Percentiles rank a stretch among this genome's conserved stretches.
Evolutionary conservation across 2,797 vertebrate species (phyloP).

Genomic region (Carcharodon carcharias): DNA sequence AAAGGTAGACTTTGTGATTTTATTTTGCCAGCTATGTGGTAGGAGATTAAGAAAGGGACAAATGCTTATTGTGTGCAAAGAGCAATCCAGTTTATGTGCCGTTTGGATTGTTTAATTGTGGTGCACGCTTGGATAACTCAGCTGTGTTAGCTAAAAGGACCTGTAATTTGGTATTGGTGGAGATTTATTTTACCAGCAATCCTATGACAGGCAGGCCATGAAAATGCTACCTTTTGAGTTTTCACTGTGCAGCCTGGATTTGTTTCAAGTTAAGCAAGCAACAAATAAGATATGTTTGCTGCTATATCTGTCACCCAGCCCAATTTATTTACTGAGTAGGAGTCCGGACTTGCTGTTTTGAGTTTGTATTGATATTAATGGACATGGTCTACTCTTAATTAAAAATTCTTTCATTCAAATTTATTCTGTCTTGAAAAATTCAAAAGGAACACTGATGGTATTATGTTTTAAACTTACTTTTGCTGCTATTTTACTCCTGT

Average conservation of each 20-base stretch:
- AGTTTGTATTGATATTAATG: not conserved
- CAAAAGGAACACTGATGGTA: no score
- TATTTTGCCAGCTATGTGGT: not conserved
- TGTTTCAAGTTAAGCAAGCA: not conserved
- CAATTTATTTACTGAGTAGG: not conserved
- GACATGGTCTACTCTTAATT: not conserved
- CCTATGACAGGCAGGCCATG: not conserved
- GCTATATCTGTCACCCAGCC: not conserved
- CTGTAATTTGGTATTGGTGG: not conserved
- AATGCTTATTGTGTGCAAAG: not conserved
- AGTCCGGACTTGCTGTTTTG: not conserved
- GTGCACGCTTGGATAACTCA: not conserved
- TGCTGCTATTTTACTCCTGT: not conserved
- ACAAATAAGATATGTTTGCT: not conserved
- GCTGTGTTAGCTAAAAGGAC: not conserved
- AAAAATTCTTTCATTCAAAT: not conserved
- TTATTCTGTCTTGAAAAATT: not conserved
- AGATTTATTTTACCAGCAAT: not conserved
- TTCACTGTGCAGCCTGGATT: not conserved
- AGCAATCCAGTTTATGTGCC: not conserved
- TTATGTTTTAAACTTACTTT: not conserved
- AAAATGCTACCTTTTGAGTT: not conserved
- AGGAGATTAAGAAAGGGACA: not conserved
- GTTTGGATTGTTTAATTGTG: not conserved
- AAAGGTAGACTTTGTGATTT: conserved; percentile 53